Conservation (phyloP, 2,113 vertebrate species). For the Pollimyrus isidori region DNA sequence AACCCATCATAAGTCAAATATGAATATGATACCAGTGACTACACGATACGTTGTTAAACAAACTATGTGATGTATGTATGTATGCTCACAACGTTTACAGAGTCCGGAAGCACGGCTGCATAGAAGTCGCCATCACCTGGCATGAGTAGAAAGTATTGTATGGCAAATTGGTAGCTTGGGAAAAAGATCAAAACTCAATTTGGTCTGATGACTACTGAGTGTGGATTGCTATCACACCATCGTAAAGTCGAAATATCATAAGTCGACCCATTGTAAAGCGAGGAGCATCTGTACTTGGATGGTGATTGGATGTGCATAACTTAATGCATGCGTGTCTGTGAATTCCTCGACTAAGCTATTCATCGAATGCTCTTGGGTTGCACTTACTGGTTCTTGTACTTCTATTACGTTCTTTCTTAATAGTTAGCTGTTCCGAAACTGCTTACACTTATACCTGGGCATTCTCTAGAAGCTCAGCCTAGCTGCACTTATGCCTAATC, state of each 20-base stretch:
- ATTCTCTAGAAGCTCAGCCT: background rate
- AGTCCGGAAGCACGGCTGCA: no score
- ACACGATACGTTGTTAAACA: no score
- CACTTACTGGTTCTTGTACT: background rate
- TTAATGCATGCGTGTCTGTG: background rate
- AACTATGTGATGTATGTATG: no score
- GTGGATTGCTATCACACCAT: no score
- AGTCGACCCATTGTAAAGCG: no score
- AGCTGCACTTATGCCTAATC: background rate
- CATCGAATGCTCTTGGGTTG: background rate
- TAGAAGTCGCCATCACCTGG: background rate
- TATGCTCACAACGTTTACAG: no score
- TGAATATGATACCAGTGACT: no score
- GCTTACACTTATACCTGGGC: background rate
- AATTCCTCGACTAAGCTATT: background rate
- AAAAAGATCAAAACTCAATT: no score
- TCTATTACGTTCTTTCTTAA: background rate
- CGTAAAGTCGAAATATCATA: no score
- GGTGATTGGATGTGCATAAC: background rate
- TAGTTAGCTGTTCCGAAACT: background rate
- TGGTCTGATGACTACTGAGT: no score
- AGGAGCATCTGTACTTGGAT: background rate
- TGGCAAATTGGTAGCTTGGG: no score
- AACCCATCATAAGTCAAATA: no score
- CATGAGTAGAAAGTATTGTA: background rate